Evolutionary conservation across 2,888 invertebrate genomes (phyloP).

Genomic region (Dorcus parallelipipedus): DNA sequence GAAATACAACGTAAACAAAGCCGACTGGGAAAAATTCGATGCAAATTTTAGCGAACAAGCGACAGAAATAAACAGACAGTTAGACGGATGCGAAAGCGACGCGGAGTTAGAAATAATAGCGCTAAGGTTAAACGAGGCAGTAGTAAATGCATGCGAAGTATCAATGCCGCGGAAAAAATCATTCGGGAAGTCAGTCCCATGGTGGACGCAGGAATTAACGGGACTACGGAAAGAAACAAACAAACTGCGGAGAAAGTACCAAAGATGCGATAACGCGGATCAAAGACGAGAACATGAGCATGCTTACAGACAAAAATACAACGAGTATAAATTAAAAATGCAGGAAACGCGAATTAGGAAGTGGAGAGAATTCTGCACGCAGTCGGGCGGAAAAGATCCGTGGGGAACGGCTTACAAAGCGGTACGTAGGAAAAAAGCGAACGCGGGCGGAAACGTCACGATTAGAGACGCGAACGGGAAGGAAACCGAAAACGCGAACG

Average conservation of each 20-base stretch:
- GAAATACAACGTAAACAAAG: not conserved
- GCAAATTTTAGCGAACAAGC: not conserved
- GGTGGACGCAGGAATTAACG: slow-evolving; percentile 19
- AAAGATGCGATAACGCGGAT: not conserved
- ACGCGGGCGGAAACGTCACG: not conserved
- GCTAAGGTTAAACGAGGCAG: slow-evolving; percentile 1
- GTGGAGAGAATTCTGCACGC: slow-evolving; percentile 14
- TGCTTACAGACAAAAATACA: not conserved
- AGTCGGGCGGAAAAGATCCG: slow-evolving; percentile 10
- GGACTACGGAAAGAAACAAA: not conserved
- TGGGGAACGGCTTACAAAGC: slow-evolving; percentile 16
- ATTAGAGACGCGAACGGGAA: not conserved
- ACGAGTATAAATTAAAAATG: slow-evolving; percentile 4
- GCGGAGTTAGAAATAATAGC: too few relatives aligned
- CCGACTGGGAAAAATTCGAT: not conserved
- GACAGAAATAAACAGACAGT: not conserved
- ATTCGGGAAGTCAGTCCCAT: slow-evolving; percentile 11
- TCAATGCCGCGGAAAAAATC: slow-evolving; percentile 8
- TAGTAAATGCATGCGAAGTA: slow-evolving; percentile 1
- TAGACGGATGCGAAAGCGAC: not conserved
- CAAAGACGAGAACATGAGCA: not conserved
- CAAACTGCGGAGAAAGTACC: not conserved
- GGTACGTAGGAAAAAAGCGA: not conserved
- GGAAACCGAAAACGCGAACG: slow-evolving; percentile 1
- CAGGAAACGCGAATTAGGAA: not conserved